Base-by-base conservation (phyloP, 2,888 invertebrate genomes). In the Protonemura montana region DNA sequence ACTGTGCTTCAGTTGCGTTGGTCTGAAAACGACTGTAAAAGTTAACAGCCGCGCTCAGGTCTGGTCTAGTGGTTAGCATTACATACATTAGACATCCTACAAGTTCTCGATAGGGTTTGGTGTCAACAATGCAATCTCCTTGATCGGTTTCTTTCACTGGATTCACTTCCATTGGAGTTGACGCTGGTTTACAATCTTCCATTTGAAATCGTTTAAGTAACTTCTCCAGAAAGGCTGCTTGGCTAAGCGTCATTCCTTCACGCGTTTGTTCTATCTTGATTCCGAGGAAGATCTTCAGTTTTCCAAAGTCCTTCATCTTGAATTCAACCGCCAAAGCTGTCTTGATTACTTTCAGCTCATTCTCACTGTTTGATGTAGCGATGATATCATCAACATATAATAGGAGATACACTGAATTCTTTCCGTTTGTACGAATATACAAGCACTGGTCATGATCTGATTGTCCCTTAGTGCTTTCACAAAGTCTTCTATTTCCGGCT, bases 341-440 rank as follows among this genome's bases (percentile, higher is more conserved):
- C 85, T 88, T 89, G 21, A 89, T 80, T 10, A 88, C 35, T 16
- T 88, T 59, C 7, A 89, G 86, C 86, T 88, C 85, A 0, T 21
- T 76, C 82, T 82, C 42, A 80, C 87, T 76, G 77, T 88, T 88
- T 86, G 89, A 88, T 28, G 88, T 87, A 28, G 89, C 81, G 27
- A 90, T 86, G 26, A 90, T 88, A 86, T 89, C 89, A 86, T 90
- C 89, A 1, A 90, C 89, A 88, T 89, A 89, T 7, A 90, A 41
- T 0, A 89, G 35, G 6, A 90, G 77, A 87, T 87, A 89, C 7
- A 89, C 28, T 28, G 78, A 86, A 10, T 13, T 59, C 13, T 82
- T 35, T 29, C 86, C 86, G 59, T 82, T 59, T 76, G 82, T 83
- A 85, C 84, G 88, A 41, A 88, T 86, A 85, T 89, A 89, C 5